Base-by-base conservation (phyloP, 1,140 invertebrate genomes). In the Drosophila sechellia region DNA sequence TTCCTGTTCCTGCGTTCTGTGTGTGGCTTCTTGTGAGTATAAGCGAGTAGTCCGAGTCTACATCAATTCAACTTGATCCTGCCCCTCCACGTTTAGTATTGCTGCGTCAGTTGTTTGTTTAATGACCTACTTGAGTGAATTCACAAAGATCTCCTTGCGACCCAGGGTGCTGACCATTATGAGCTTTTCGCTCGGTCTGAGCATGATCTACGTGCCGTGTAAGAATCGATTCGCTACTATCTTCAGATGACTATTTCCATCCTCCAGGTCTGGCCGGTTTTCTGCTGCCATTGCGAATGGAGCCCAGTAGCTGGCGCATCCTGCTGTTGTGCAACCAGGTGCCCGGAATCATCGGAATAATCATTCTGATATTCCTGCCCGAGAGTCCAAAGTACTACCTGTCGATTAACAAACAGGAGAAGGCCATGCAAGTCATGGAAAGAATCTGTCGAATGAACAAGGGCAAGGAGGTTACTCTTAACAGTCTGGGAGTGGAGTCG, bases 371-470 rank as follows among this genome's bases (percentile, higher is more conserved):
- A 0, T 15, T 12, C 1, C 20, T 83, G 43, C 83, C 81, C 3
- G 81, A 86, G 58, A 76, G 65, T 40, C 64, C 81, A 27, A 86
- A 89, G 50, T 86, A 40, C 20, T 71, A 60, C 10, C 39, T 89
- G 15, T 79, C 83, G 0, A n/a, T 69, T 3, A 27, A 49, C 35
- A 15, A 57, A 10, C 8, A 48, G 0, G 8, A 43, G 0, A 49
- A 68, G 40, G 83, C 83, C 6, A 20, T 60, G 22, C 22, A 39
- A 0, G 70, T 60, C 0, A 17, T 86, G 8, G 57, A 87, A 22
- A 58, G 22, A 17, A 43, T 55, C 17, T 86, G 79, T 22, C 65
- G 60, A 0, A 40, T 42, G 10, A 86, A 83, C 55, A 77, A 71
- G 57, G 81, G 81, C 35, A 78, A 76, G 46, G 45, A 63, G 25